These are phyloP conservation scores for Penelope pileata DNA, from an alignment of 2,113 vertebrate genomes.

Conservation along the genomic window DNA sequence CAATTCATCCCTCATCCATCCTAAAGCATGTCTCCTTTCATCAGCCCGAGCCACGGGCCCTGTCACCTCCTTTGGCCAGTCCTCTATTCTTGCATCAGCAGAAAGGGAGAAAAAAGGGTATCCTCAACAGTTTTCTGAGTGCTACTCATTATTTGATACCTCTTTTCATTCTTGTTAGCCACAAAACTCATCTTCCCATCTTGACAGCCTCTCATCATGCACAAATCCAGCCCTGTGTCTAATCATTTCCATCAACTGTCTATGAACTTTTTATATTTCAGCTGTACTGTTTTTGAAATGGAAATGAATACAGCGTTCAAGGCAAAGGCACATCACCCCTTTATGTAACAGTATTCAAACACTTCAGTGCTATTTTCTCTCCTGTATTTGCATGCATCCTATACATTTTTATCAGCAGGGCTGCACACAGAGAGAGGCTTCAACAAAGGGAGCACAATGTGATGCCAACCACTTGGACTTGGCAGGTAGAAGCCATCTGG, in stretches of 20 bases:
- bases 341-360: neutral
- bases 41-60: neutral
- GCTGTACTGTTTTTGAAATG: slow-evolving; percentile 1
- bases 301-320: neutral
- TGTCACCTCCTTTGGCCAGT: rapidly evolving
- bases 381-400: neutral
- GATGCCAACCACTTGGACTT: rapidly evolving
- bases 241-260: slow-evolving; percentile 4
- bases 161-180: neutral
- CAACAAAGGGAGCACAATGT: rapidly evolving
- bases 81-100: neutral
- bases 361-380: neutral
- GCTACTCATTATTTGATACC: neutral
- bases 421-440: neutral
- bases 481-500: neutral
- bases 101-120: rapidly evolving
- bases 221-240: neutral
- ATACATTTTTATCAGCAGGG: neutral
- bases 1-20: neutral
- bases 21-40: neutral
- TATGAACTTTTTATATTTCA: neutral
- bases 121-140: neutral
- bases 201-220: neutral
- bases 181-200: neutral
- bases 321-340: neutral